A percentile compares a stretch with the other conserved stretches of the same genome.
phyloP scores from a whole-genome alignment of 2,888 invertebrate genomes.

The Spisula subtruncata region DNA sequence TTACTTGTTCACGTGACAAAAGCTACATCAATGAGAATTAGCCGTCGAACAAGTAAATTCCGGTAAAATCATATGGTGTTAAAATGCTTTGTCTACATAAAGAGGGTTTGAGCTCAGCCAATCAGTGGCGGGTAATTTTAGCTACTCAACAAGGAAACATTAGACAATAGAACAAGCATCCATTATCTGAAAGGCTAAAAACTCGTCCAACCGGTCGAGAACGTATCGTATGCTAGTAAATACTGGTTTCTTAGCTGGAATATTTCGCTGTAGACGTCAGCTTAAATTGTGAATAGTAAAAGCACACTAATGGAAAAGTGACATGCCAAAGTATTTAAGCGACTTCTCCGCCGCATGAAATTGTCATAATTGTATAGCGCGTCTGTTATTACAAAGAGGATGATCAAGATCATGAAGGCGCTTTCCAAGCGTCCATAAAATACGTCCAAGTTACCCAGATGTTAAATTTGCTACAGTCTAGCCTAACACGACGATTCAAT shows the following conservation, averaged over 20 bases:
- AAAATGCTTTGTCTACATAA: slow-evolving; percentile 54
- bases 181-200: slow-evolving; percentile 42
- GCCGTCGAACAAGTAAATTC: slow-evolving; percentile 58
- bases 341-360: slow-evolving; percentile 37
- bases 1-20: slow-evolving; percentile 65
- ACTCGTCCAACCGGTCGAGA: slow-evolving; percentile 25
- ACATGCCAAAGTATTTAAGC: slow-evolving; percentile 47
- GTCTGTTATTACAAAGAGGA: slow-evolving; percentile 10
- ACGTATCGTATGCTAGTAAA: slow-evolving; percentile 47
- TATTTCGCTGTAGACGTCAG: slow-evolving; percentile 44
- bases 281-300: slow-evolving; percentile 41
- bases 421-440: neutral
- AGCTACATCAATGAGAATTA: slow-evolving; percentile 55
- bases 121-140: slow-evolving; percentile 44
- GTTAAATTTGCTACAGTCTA: neutral
- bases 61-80: slow-evolving; percentile 49
- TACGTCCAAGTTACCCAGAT: slow-evolving; percentile 9
- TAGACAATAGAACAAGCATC: slow-evolving; percentile 33
- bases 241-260: slow-evolving; percentile 30
- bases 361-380: slow-evolving; percentile 41
- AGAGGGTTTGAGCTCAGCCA: slow-evolving; percentile 30
- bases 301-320: slow-evolving; percentile 49
- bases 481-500: neutral
- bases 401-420: slow-evolving; percentile 29
- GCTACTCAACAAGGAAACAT: slow-evolving; percentile 25